Evolutionary conservation across 2,797 vertebrate species (phyloP).

Genomic region (Sebastolobus altivelis): DNA sequence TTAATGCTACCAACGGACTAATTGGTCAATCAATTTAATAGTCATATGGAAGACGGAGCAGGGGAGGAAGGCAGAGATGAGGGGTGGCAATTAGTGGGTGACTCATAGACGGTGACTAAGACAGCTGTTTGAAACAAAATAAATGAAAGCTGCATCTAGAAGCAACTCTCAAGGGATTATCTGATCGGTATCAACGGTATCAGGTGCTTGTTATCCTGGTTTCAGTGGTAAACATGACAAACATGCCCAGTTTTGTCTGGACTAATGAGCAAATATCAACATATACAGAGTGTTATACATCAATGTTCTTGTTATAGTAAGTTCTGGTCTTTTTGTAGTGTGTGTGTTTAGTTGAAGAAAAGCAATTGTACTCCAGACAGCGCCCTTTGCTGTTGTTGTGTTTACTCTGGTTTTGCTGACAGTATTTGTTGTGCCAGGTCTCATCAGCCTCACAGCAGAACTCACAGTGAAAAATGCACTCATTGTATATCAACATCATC

Average conservation of each 20-base stretch:
- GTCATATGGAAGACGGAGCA: conserved; percentile 15
- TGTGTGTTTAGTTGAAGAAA: neutral
- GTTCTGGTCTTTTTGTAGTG: neutral
- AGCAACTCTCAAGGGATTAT: conserved; percentile 22
- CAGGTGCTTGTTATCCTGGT: neutral
- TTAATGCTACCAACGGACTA: conserved; percentile 32
- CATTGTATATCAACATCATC: conserved; percentile 34
- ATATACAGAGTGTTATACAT: neutral
- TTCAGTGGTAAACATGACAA: conserved; percentile 18
- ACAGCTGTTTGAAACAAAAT: conserved; percentile 27
- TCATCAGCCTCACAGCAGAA: conserved; percentile 24
- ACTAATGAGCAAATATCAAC: conserved; percentile 12
- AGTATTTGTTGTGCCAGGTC: conserved; percentile 17
- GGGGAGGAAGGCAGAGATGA: conserved; percentile 18
- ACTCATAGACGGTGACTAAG: conserved; percentile 39
- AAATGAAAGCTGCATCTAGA: conserved; percentile 11
- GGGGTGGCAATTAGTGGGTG: conserved; percentile 40
- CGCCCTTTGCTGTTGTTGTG: conserved; percentile 10
- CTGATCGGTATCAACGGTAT: neutral
- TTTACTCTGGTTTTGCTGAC: conserved; percentile 41
- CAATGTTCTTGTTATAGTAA: neutral
- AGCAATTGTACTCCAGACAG: conserved; percentile 4
- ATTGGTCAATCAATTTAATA: conserved; percentile 51
- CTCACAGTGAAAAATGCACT: conserved; percentile 29
- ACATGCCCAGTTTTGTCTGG: neutral